Evolutionary conservation across 1,140 invertebrate species (phyloP).

Genomic region (Diachasmimorpha longicaudata): DNA sequence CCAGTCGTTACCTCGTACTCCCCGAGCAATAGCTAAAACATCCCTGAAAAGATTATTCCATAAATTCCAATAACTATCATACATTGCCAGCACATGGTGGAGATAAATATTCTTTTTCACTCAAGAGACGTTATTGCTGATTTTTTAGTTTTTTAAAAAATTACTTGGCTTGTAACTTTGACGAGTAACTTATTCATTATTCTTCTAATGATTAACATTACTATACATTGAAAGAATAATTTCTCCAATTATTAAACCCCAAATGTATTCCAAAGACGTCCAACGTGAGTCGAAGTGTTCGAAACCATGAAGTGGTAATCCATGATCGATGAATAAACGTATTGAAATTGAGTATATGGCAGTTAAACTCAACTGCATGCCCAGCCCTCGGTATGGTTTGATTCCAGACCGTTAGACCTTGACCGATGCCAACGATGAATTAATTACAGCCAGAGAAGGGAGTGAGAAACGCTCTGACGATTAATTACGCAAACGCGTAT

Average conservation of each 20-base stretch:
- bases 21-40: background rate
- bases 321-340: background rate
- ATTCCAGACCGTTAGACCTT: conserved; percentile 31
- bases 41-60: background rate
- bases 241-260: too few relatives aligned
- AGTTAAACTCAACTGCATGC: background rate
- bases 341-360: conserved; percentile 16
- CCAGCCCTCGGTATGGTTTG: conserved; percentile 9
- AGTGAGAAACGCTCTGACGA: conserved; percentile 24
- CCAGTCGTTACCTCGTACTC: background rate
- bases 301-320: background rate
- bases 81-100: background rate
- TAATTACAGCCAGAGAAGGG: conserved; percentile 29
- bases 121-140: too few relatives aligned
- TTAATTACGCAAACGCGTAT: conserved; percentile 39
- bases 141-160: too few relatives aligned
- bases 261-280: too few relatives aligned
- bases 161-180: too few relatives aligned
- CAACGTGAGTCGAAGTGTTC: too few relatives aligned
- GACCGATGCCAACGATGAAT: conserved; percentile 35
- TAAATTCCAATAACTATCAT: conserved; percentile 2
- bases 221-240: too few relatives aligned
- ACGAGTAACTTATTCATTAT: too few relatives aligned
- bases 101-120: too few relatives aligned
- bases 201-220: too few relatives aligned